Evolutionary conservation across 92 coral and sea anemone species (phyloP), one percentile per base, ranked within the genome.

Genomic region (Desmophyllum pertusum): DNA sequence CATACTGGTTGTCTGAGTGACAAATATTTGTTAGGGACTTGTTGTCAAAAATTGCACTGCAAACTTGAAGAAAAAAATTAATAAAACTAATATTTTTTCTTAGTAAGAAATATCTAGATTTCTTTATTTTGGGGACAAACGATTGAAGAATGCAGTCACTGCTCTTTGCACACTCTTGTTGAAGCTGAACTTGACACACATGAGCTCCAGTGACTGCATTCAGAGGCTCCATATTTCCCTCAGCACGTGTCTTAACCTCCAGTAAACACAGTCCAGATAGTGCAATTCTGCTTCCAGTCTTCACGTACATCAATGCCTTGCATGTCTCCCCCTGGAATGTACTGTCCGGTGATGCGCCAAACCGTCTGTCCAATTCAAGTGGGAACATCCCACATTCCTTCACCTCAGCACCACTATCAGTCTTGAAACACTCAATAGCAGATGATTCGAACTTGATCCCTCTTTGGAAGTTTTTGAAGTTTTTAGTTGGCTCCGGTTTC

Each of bases 381-480:
- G 10, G 33, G 33, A 59, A 59, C 65, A 59, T 23, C 13, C 65
- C 65, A 55, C 63, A 55, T 55, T 55, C 63, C 23, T 27, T 59
- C 9, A 59, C 73, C 64, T 36, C 77, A 19, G 78, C 64, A 37
- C 83, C 83, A 81, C 90, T 81, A 53, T 87, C 78, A 30, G 53
- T 36, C 52, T 37, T 59, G 77, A 87, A 87, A 62, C 81, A 81
- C 15, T 74, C 79, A 50, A 81, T 83, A 72, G 90, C 87, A 43
- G 78, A 69, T 41, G 84, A 66, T 83, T 87, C 78, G 67, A 57
- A 75, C 0, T 27, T 18, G 53, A 87, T 66, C 52, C 90, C 87
- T 81, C 82, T 87, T 76, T 81, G 76, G 66, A 87, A 87, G 83
- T 83, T 81, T 33, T 52, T 88, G 13, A 66, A 67, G 72, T 83